phyloP scores from a whole-genome alignment of 2,797 vertebrate genomes.

The Spinus pinus region DNA sequence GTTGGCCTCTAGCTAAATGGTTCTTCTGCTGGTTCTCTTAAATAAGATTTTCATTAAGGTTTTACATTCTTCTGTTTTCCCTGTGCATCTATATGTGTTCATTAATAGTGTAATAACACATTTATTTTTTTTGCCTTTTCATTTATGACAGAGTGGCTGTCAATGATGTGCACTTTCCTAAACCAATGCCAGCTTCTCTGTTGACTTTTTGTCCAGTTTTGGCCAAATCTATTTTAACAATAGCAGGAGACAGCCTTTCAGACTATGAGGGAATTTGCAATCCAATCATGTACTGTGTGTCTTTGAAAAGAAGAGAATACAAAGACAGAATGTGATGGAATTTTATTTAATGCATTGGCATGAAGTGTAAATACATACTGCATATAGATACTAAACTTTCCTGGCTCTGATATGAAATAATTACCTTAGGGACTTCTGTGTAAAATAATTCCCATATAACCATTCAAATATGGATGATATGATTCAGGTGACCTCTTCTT shows the following conservation, averaged over 20 bases:
- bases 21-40: background rate
- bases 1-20: background rate
- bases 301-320: slow-evolving; percentile 25
- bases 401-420: slow-evolving; percentile 52
- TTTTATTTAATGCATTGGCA: slow-evolving; percentile 50
- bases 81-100: background rate
- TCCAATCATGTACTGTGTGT: background rate
- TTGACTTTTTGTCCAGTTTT: background rate
- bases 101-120: background rate
- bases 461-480: slow-evolving; percentile 53
- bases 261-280: background rate
- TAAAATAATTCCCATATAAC: slow-evolving; percentile 61
- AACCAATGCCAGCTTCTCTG: background rate
- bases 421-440: slow-evolving; percentile 64
- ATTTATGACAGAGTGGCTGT: background rate
- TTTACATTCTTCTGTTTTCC: background rate
- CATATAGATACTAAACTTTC: slow-evolving; percentile 36
- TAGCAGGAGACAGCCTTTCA: background rate
- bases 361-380: slow-evolving; percentile 61
- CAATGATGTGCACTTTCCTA: background rate
- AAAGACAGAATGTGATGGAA: slow-evolving; percentile 39
- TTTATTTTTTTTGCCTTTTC: background rate
- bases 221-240: background rate
- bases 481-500: slow-evolving; percentile 43
- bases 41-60: background rate